Evolutionary conservation across 1,140 invertebrate species (phyloP), one percentile per base, ranked within the genome.

Genomic region (Temnothorax longispinosus): DNA sequence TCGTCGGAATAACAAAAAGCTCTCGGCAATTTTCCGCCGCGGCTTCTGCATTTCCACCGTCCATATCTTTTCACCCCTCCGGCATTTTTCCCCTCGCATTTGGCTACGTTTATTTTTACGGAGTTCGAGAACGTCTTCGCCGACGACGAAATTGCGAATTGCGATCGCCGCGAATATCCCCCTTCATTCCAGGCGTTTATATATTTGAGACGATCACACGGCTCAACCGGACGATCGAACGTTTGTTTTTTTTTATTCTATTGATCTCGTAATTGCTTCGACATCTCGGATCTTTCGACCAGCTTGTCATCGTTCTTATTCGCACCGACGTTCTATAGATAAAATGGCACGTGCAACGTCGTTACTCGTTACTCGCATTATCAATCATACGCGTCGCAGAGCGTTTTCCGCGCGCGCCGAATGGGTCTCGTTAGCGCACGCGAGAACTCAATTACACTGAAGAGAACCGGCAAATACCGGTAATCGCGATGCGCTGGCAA

Each of bases 1-100:
- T 89, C 67, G 54, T 18, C 10, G 44, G 67, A 80, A 89, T 80
- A 88, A 86, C 52, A 78, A 67, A 78, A 78, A 65, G 72, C 44
- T 50, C n/a, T 11, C 10, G 41, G 62, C 71, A 76, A 87, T 82
- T 82, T 87, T 64, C 80, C 54, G 50, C 52, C 65, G 21, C 65
- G 21, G 52, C 38, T 80, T 35, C 35, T 7, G 52, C n/a, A 32
- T 47, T 71, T 27, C 15, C 50, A 11, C 7, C 3, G 0, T n/a
- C 2, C 38, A 6, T 41, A 41, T 18, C 15, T 21, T 21, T 5
- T 1, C 13, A 8, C 15, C 13, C 8, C 72, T 2, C 41, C 13
- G 2, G n/a, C 18, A 15, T 52, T 38, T 72, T 50, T 58, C 13
- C 18, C 8, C 52, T 58, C 58, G 76, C 47, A 10, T 62, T 60